Base-by-base conservation (phyloP, 2,797 vertebrate genomes). In the Podarcis siculus region DNA sequence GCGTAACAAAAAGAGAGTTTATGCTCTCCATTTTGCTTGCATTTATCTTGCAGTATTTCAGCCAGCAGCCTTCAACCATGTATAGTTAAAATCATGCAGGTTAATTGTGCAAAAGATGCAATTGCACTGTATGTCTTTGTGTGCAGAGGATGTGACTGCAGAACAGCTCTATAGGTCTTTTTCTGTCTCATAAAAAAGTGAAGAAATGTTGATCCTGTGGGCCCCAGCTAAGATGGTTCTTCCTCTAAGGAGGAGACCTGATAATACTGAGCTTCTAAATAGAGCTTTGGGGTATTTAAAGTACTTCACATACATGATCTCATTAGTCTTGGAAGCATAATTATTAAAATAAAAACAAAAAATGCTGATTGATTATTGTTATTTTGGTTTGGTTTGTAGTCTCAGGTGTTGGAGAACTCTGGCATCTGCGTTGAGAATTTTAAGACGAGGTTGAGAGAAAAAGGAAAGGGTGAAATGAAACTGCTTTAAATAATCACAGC, bases 381-480 rank as follows among this genome's bases (percentile, higher is more conserved):
- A n/a, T 49, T 49, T 49, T 77, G 21, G 19, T 19, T n/a, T 30
- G 37, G 82, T 55, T 39, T 77, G 10, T 3, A 25, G 25, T 32
- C 23, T 39, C 23, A 3, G 32, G 23, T 45, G 27, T 37, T 30
- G 35, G 25, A 30, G 37, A 30, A 49, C 37, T 15, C 8, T 25
- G 72, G 10, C 25, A 7, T 83, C 42, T 12, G 27, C 17, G 76
- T 49, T 87, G 78, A 69, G 49, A 77, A 78, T 25, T 45, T 76
- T 69, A 19, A 69, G n/a, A 23, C 10, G 3, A 83, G 73, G 35
- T 19, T n/a, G 73, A 55, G 27, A 49, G 66, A 61, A 23, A 64
- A 61, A 21, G 32, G 27, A 82, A 66, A 49, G 64, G 64, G 72
- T 64, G 45, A n/a, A 89, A 91, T 45, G 77, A 21, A 94, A 90